Percentiles rank a stretch among this genome's conserved stretches.
Evolutionary conservation across 2,888 invertebrate genomes (phyloP).

Genomic region (Stenurella melanura): DNA sequence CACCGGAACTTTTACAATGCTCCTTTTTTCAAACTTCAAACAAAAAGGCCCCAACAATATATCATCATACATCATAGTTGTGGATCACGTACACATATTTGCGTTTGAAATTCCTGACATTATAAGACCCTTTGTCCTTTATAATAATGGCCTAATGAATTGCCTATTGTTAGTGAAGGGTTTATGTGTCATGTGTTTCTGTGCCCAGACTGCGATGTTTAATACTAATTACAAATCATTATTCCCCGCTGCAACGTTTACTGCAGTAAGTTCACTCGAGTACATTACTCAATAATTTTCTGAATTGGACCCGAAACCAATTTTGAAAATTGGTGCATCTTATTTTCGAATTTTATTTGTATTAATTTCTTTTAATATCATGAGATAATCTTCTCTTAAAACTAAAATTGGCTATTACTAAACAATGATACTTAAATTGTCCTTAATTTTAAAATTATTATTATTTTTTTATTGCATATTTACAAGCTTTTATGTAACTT

Average conservation of each 20-base stretch:
- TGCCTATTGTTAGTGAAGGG: constrained; percentile 34
- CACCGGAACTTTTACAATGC: not conserved
- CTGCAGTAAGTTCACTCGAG: not conserved
- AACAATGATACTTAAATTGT: no score
- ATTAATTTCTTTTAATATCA: no score
- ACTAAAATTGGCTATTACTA: no score
- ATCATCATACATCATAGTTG: constrained; percentile 31
- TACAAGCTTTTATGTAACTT: no score
- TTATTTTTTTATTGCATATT: no score
- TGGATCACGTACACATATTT: constrained; percentile 39
- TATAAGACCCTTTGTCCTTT: constrained; percentile 40
- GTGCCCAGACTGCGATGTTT: not conserved
- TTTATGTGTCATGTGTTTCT: constrained; percentile 25
- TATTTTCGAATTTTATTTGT: no score
- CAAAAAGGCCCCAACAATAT: constrained; percentile 20
- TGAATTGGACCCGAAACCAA: no score
- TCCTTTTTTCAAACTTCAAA: not conserved
- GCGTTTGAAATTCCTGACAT: constrained; percentile 36
- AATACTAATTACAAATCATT: constrained; percentile 38
- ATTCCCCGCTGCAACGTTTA: not conserved
- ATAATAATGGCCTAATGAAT: constrained; percentile 40
- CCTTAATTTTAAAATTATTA: no score
- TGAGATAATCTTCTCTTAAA: no score
- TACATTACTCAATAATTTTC: no score
- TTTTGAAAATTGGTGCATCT: no score